phyloP scores from a whole-genome alignment of 1,140 invertebrate genomes.

The Magallana gigas region DNA sequence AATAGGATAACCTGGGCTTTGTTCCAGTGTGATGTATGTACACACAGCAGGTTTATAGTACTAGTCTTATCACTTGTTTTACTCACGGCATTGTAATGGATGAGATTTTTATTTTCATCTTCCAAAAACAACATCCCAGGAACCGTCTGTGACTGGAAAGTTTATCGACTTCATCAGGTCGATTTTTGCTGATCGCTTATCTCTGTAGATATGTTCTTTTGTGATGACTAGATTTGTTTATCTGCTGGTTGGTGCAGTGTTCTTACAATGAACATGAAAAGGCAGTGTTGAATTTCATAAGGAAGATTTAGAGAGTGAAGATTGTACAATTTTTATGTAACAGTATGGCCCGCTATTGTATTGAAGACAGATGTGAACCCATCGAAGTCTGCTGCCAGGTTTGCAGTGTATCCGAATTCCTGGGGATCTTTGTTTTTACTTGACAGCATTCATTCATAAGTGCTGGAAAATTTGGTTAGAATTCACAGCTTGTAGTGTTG shows the following conservation, averaged over 20 bases:
- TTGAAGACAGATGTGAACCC: conserved; percentile 29
- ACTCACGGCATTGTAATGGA: not conserved
- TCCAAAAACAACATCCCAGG: no score
- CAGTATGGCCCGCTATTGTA: not conserved
- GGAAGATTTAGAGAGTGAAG: not conserved
- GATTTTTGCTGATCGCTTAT: not conserved
- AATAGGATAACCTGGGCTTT: conserved; percentile 18
- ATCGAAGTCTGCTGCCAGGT: not conserved
- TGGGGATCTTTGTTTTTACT: not conserved
- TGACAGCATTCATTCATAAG: conserved; percentile 10
- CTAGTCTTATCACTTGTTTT: not conserved
- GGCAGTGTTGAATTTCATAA: not conserved
- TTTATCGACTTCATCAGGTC: not conserved
- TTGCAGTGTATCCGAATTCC: conserved; percentile 19
- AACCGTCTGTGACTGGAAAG: not conserved
- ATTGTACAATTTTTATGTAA: not conserved
- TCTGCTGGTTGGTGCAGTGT: not conserved
- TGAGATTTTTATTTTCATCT: not conserved
- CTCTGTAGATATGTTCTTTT: not conserved
- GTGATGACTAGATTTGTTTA: not conserved
- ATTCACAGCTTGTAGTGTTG: not conserved
- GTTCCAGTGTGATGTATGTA: not conserved
- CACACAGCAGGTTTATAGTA: not conserved
- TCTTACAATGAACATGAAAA: not conserved
- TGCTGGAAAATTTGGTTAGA: not conserved